phyloP scores from a whole-genome alignment of 2,888 invertebrate genomes.

The Teleiodes luculella region DNA sequence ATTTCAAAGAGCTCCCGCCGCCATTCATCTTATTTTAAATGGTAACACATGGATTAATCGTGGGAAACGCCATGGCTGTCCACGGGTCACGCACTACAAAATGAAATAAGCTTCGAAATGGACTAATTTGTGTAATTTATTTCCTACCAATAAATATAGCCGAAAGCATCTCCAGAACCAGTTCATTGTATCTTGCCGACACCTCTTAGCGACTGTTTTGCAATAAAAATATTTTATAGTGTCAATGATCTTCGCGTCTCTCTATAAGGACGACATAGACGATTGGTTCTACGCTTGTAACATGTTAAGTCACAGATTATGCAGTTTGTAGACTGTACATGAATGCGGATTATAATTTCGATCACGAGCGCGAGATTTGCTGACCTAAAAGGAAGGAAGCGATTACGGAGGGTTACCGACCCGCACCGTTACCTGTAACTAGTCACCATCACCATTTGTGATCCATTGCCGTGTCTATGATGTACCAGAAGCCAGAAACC shows the following conservation, averaged over 20 bases:
- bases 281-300: neutral
- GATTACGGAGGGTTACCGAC: constrained; percentile 72
- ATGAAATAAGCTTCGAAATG: constrained; percentile 5
- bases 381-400: constrained; percentile 69
- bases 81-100: neutral
- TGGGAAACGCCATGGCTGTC: constrained; percentile 4
- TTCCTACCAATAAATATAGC: constrained; percentile 9
- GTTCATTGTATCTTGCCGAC: constrained; percentile 7
- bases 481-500: constrained; percentile 29
- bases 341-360: constrained; percentile 43
- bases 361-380: constrained; percentile 67
- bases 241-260: constrained; percentile 34
- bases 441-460: constrained; percentile 54
- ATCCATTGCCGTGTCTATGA: constrained; percentile 27
- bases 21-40: constrained; percentile 1
- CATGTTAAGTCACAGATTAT: constrained; percentile 7
- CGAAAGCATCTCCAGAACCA: constrained; percentile 8
- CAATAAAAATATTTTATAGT: constrained; percentile 31
- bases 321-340: constrained; percentile 20
- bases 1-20: neutral
- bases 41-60: constrained; percentile 7
- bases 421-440: constrained; percentile 62
- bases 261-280: constrained; percentile 11
- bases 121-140: constrained; percentile 15
- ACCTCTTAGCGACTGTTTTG: neutral